Conservation (phyloP, 2,888 invertebrate species). For the Hyposoter didymator region DNA sequence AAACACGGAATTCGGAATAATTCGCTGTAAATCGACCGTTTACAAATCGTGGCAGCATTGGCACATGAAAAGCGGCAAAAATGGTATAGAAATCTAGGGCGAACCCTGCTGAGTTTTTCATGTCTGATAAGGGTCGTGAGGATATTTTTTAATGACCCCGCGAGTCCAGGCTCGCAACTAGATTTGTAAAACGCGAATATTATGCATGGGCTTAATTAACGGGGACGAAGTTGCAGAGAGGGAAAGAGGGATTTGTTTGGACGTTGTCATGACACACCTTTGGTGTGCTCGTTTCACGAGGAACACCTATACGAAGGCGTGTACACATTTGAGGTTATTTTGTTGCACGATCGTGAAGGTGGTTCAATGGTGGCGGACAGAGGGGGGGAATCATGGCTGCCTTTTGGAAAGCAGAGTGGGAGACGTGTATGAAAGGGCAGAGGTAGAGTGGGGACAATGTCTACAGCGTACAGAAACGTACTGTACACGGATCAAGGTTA, state of each 20-base stretch:
- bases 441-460: constrained; percentile 63
- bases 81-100: not conserved
- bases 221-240: not conserved
- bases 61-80: too few species aligned
- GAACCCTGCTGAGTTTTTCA: not conserved
- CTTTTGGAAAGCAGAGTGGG: not conserved
- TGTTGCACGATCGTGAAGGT: constrained; percentile 28
- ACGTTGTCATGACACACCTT: constrained; percentile 13
- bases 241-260: constrained; percentile 48
- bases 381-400: not conserved
- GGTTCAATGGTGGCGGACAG: not conserved
- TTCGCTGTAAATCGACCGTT: not conserved
- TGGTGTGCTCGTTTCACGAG: constrained; percentile 35
- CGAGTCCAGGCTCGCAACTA: not conserved
- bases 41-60: not conserved
- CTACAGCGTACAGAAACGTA: constrained; percentile 61
- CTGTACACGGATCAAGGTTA: constrained; percentile 80
- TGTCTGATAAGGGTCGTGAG: not conserved
- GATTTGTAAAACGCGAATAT: not conserved
- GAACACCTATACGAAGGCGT: not conserved
- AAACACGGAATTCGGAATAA: not conserved
- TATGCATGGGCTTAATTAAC: not conserved
- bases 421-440: constrained; percentile 39
- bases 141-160: not conserved
- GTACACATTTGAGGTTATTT: not conserved